phyloP scores from a whole-genome alignment of 2,888 invertebrate species.

The Philopedon plagiatum region DNA sequence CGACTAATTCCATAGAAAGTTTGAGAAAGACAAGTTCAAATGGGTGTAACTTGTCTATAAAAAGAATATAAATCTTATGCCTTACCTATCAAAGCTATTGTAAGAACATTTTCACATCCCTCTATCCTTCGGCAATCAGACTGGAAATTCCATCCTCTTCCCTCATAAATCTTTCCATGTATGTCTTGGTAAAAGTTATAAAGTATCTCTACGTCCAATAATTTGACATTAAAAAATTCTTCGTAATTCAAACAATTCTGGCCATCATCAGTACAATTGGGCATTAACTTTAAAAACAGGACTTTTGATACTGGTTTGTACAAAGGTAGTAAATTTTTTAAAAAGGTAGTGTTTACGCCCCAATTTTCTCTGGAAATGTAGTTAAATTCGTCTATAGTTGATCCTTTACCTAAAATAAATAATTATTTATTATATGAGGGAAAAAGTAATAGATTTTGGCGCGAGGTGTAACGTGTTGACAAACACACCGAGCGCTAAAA shows the following conservation, averaged over 20 bases:
- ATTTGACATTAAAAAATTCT: slow-evolving; percentile 18
- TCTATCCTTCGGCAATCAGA: slow-evolving; percentile 25
- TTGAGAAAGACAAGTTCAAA: too few relatives aligned
- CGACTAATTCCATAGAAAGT: too few relatives aligned
- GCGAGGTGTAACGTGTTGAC: too few relatives aligned
- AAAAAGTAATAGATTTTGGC: neutral
- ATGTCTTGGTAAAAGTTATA: slow-evolving; percentile 42
- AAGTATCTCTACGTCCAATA: slow-evolving; percentile 10
- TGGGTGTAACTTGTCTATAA: neutral
- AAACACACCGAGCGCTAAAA: too few relatives aligned
- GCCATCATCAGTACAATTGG: slow-evolving; percentile 19
- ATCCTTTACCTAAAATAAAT: slow-evolving; percentile 28
- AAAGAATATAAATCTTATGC: neutral
- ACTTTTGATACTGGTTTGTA: slow-evolving; percentile 22
- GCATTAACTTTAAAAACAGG: slow-evolving; percentile 15
- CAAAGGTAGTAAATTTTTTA: slow-evolving; percentile 16
- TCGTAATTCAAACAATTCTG: slow-evolving; percentile 17
- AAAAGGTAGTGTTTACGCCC: slow-evolving; percentile 19
- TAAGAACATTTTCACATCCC: slow-evolving; percentile 22
- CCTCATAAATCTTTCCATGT: slow-evolving; percentile 39
- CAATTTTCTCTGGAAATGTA: slow-evolving; percentile 37
- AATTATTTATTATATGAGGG: neutral
- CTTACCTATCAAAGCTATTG: slow-evolving; percentile 33
- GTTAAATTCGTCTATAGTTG: slow-evolving; percentile 42
- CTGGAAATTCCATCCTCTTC: slow-evolving; percentile 35